Evolutionary conservation across 2,888 invertebrate genomes (phyloP).

Genomic region (Julus scanicus): DNA sequence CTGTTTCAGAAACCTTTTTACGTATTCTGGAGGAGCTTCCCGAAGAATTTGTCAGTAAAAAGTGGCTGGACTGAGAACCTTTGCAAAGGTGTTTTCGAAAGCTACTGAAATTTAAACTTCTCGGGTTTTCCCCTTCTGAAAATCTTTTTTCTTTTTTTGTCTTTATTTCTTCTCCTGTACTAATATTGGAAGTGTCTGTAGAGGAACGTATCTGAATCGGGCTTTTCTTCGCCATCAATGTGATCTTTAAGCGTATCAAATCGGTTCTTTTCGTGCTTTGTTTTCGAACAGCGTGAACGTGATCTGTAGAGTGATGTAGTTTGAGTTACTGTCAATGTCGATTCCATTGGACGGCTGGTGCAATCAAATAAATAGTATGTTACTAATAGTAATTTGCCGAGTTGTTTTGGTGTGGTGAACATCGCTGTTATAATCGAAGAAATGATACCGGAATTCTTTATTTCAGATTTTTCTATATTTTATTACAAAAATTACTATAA

Average conservation of each 20-base stretch:
- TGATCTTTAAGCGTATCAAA: slow-evolving; percentile 33
- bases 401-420: not conserved
- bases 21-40: not conserved
- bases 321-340: slow-evolving; percentile 15
- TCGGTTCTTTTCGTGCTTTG: not conserved
- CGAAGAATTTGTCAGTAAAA: not conserved
- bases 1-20: not conserved
- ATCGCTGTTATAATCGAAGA: too few species aligned
- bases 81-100: not conserved
- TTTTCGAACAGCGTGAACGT: slow-evolving; percentile 25
- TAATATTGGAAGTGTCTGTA: slow-evolving; percentile 16
- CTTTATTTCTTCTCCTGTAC: slow-evolving; percentile 11
- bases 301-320: slow-evolving; percentile 28
- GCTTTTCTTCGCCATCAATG: slow-evolving; percentile 32
- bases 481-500: too few species aligned
- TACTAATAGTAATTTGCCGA: not conserved
- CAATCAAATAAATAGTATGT: slow-evolving; percentile 28
- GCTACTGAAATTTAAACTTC: not conserved
- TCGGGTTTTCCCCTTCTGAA: not conserved
- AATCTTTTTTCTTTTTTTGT: not conserved
- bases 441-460: too few species aligned
- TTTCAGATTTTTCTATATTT: too few species aligned
- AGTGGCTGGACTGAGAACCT: too few species aligned
- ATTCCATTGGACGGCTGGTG: slow-evolving; percentile 33
- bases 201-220: slow-evolving; percentile 3